Evolutionary conservation across 2,113 vertebrate species (phyloP).

Genomic region (Phainopepla nitens): DNA sequence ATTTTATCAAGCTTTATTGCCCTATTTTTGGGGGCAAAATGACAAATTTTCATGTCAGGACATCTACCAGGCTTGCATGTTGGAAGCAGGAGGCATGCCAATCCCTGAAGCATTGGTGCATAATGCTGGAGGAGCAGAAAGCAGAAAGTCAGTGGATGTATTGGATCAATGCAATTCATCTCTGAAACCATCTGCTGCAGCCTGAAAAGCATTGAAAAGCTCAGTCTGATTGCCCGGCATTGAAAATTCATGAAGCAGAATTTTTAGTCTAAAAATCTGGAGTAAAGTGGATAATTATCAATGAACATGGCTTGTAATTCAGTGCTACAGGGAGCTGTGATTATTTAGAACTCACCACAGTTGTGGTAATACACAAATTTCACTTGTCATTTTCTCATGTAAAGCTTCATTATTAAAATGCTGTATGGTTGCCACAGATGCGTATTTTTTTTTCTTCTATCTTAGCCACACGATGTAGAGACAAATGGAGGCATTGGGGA

Average conservation of each 20-base stretch:
- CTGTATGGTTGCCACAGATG: background rate
- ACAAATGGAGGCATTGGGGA: background rate
- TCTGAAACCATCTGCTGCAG: background rate
- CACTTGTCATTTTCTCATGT: background rate
- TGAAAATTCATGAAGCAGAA: background rate
- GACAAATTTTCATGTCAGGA: background rate
- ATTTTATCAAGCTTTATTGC: fast-evolving
- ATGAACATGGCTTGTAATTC: background rate
- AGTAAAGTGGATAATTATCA: background rate
- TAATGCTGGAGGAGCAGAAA: background rate
- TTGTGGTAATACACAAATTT: background rate
- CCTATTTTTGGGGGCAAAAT: background rate
- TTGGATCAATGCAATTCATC: background rate
- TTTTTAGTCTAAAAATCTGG: background rate
- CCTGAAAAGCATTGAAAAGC: background rate
- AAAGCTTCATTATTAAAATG: background rate
- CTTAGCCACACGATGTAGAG: background rate
- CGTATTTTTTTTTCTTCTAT: background rate
- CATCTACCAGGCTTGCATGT: fast-evolving
- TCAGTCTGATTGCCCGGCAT: fast-evolving
- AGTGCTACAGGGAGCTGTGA: background rate
- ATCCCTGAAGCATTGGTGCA: fast-evolving
- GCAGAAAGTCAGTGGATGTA: background rate
- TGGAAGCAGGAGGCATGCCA: background rate
- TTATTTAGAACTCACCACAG: background rate